Percentiles rank a stretch among this genome's conserved stretches.
Conservation (phyloP, 2,113 vertebrate genomes). For the Tragulus kanchil region DNA sequence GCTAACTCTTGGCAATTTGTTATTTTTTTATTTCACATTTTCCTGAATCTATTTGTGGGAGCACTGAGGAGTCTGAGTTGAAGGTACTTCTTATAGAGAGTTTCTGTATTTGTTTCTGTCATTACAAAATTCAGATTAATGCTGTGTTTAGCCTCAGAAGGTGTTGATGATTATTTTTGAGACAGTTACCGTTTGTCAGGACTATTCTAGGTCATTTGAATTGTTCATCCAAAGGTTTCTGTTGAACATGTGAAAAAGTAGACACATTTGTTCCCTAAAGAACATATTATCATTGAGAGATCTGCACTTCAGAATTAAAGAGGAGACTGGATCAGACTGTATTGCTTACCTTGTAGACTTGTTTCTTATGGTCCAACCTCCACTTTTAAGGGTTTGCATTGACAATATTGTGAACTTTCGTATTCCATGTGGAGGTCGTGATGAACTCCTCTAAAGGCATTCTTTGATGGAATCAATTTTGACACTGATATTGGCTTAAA, state of each 20-base stretch:
- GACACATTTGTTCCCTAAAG: not conserved
- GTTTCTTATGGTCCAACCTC: not conserved
- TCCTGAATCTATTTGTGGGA: not conserved
- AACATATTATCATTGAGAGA: not conserved
- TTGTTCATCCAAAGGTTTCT: not conserved
- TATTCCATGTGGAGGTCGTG: not conserved
- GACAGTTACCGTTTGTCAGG: not conserved
- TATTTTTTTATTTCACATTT: not conserved
- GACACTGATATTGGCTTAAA: slow-evolving; percentile 3
- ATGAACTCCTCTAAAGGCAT: slow-evolving; percentile 5
- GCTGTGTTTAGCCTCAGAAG: not conserved
- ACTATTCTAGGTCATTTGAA: not conserved
- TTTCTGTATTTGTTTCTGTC: not conserved
- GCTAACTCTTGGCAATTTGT: not conserved
- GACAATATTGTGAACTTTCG: not conserved
- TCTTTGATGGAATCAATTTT: slow-evolving; percentile 50
- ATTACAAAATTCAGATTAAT: not conserved
- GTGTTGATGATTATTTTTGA: not conserved
- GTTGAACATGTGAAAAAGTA: not conserved
- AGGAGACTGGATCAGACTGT: not conserved
- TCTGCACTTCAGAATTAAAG: not conserved
- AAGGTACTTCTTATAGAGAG: not conserved
- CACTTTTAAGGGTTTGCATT: not conserved
- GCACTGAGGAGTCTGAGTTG: not conserved
- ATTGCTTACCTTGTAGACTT: not conserved